These are phyloP conservation scores for Andrena marginata DNA, from an alignment of 2,888 invertebrate genomes.

Conservation along the genomic window DNA sequence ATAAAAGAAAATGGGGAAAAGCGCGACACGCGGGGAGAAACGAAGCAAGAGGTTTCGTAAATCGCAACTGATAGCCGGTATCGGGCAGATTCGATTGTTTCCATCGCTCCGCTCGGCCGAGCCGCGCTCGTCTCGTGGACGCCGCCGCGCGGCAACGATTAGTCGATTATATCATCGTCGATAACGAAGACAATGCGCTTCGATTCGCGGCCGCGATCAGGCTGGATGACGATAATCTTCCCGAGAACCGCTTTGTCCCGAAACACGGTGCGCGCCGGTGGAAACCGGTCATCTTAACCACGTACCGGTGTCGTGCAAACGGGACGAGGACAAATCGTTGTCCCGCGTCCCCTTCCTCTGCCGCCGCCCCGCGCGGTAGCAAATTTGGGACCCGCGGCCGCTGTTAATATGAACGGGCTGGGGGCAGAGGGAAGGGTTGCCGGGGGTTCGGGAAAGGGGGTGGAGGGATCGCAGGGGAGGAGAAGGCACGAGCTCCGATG, in stretches of 20 bases:
- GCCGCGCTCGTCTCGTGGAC: background rate
- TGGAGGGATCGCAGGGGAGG: conserved; percentile 34
- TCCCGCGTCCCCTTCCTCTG: conserved; percentile 21
- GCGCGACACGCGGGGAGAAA: background rate
- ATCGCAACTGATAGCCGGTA: conserved; percentile 3
- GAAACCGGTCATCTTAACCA: conserved; percentile 63
- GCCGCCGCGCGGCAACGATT: background rate
- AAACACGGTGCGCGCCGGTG: conserved; percentile 52
- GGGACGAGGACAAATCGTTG: conserved; percentile 69
- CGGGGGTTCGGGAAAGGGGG: background rate
- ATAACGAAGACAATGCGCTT: conserved; percentile 35
- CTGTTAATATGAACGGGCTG: conserved; percentile 58
- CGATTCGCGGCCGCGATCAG: conserved; percentile 15
- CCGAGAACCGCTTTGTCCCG: conserved; percentile 51
- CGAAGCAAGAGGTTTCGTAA: background rate
- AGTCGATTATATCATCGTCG: conserved; percentile 23
- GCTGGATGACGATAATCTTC: conserved; percentile 30
- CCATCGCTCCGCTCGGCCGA: background rate
- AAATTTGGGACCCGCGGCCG: conserved; percentile 68
- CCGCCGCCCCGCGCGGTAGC: conserved; percentile 40
- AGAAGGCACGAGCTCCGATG: conserved; percentile 62
- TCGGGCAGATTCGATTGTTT: background rate
- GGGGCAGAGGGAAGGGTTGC: conserved; percentile 18
- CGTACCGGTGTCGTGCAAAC: conserved; percentile 64
- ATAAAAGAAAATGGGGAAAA: background rate